Evolutionary conservation across 2,113 vertebrate genomes (phyloP), one percentile per base, ranked within the genome.

Genomic region (Tychaedon coryphoeus): DNA sequence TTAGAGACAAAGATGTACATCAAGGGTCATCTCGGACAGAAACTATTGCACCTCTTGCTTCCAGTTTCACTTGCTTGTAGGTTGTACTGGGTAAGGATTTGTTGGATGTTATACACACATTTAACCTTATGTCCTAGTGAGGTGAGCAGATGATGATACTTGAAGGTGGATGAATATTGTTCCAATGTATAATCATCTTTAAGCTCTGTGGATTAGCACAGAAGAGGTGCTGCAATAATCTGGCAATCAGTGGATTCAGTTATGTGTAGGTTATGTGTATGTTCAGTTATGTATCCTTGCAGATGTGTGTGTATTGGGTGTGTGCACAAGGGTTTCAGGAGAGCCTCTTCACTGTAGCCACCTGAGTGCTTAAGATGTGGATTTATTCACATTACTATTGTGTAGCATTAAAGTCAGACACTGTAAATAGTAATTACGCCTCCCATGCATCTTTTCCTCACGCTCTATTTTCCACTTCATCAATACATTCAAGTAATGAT

Each of bases 381-480:
- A 26, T 93, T 95, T 95, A 77, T 80, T 96, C 47, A 20, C 3
- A 3, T 73, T 72, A 47, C n/a, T 70, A 1, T 36, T 70, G 22
- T 24, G 29, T 60, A 74, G 45, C 57, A 34, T 53, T 73, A 25
- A 89, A 85, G 50, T 79, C 66, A 78, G 72, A 50, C 17, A 45
- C 23, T 5, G 16, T 84, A 88, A 86, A 82, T 82, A 34, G 56
- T 87, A 76, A 74, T 91, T 78, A 60, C 5, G 2, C 62, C 56
- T 92, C 77, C 70, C 34, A 18, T 94, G 57, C 67, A 40, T 81
- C 66, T 92, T 56, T 14, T 85, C 34, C 47, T 93, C 47, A 5
- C 3, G 1, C 36, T 93, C 28, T 43, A 22, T 89, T 73, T 89
- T 92, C 57, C 40, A 65, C 80, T 96, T 95, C 66, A 77, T 93